Evolutionary conservation across 1,140 invertebrate genomes (phyloP), one percentile per base, ranked within the genome.

Genomic region (Drosophila tani): DNA sequence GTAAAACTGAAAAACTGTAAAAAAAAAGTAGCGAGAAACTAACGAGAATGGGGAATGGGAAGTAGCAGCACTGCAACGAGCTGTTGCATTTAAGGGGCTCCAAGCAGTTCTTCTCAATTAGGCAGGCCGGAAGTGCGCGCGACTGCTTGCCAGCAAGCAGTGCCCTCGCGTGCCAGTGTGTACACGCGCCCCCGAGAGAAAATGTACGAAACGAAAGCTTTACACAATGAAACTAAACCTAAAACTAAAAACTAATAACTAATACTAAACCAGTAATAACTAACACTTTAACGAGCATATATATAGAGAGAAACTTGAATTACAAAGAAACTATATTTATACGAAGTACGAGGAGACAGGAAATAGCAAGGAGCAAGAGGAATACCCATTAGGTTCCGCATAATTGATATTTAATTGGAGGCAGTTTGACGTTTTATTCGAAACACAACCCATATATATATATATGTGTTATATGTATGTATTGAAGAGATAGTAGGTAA

Each of bases 171-270:
- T 38, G 43, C 12, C 45, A 38, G 19, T 47, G 60, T 49, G 60
- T 49, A 7, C 27, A 64, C 24, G 3, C 32, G 32, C 43, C 60
- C 59, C n/a, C n/a, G n/a, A n/a, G n/a, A 68, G 24, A 29, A 68
- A 69, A 71, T 51, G 55, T 50, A 73, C 68, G 55, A 73, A 73
- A 73, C 70, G 70, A 73, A 73, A 73, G 70, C 70, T 73, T 73
- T 73, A 73, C 69, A 73, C 70, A 73, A 73, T 73, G 70, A 71
- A 71, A 64, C 60, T 64, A 57, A 63, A 68, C 47, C 67, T 69
- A 69, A 68, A 45, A 55, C 67, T 70, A 65, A 64, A 38, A 64
- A 63, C 41, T 63, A 24, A 65, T 9, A 65, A 8, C 51, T 43
- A 32, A 57, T 15, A 29, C 27, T 29, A 29, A 57, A 50, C 55